Percentiles rank a stretch among this genome's conserved stretches.
Conservation (phyloP, 2,888 invertebrate species). For the Noctua comes region DNA sequence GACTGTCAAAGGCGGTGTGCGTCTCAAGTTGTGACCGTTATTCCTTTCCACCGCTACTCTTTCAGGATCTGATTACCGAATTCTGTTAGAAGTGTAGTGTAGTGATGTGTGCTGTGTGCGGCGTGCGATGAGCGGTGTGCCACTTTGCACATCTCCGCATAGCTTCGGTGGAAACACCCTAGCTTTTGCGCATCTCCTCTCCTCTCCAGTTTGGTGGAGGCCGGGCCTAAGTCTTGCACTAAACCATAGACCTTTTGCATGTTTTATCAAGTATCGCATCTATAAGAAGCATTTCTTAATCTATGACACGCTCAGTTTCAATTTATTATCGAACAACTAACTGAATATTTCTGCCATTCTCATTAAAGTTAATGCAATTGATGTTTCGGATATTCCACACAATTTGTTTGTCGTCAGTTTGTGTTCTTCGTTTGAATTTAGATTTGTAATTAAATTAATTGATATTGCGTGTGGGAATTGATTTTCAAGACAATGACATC, state of each 20-base stretch:
- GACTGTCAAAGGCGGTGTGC: neutral
- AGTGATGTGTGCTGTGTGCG: too few species aligned
- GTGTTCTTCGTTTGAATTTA: slow-evolving; percentile 18
- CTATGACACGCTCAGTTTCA: slow-evolving; percentile 67
- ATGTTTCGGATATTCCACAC: slow-evolving; percentile 24
- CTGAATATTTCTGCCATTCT: slow-evolving; percentile 50
- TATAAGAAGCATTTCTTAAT: neutral
- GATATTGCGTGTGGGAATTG: neutral
- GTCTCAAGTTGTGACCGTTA: neutral
- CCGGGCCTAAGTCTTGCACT: too few species aligned
- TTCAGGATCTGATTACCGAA: neutral
- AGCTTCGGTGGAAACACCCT: too few species aligned
- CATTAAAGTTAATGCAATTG: slow-evolving; percentile 55
- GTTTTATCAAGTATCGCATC: neutral
- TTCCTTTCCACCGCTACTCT: neutral
- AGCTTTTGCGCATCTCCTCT: too few species aligned
- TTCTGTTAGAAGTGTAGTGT: neutral
- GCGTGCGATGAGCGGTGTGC: too few species aligned
- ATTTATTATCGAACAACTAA: slow-evolving; percentile 78
- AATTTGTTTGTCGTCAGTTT: slow-evolving; percentile 4
- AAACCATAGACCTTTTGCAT: neutral
- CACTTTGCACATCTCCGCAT: too few species aligned
- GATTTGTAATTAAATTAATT: slow-evolving; percentile 14
- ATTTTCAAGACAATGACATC: neutral
- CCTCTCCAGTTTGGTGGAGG: too few species aligned